Base-by-base conservation (phyloP, 2,113 vertebrate genomes). In the Solenodon paradoxus region DNA sequence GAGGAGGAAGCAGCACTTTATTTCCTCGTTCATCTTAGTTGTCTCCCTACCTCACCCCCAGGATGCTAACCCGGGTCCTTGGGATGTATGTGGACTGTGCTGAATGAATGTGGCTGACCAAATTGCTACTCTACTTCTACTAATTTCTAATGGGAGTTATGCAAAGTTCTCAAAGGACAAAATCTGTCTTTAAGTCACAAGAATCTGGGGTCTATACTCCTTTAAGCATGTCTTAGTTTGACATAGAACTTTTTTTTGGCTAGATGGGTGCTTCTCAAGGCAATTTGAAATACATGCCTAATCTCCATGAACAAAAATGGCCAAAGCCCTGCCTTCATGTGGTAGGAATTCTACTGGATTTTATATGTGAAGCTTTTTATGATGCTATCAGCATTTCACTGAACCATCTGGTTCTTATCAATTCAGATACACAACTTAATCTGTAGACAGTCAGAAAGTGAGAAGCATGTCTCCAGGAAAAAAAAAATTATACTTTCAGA, bases 341-440 rank as follows among this genome's bases (percentile, higher is more conserved):
- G 64, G 81, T 82, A 42, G 16, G n/a, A 47, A 86, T 66, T 92
- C 35, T 61, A 79, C 87, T 69, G 15, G 61, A 57, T 78, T 94
- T 95, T 69, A 55, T 89, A 89, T 5, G 32, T 77, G 94, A 88
- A 80, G 40, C 9, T 82, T 92, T 93, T 68, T 69, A n/a, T 59
- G 49, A 11, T 55, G 28, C 42, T 77, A 49, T 78, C 92, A 90
- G 42, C 88, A 91, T 93, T 92, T 97, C 92, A 90, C 85, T 45
- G 66, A 75, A 47, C 81, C 97, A 96, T 96, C 92, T 97, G 94
- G 49, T 78, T 97, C 90, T 94, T 95, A 97, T 97, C 94, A 94
- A 32, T 68, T 64, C 66, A 74, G 84, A 94, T 85, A 78, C 2
- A 51, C 55, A 94, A 88, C 68, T 96, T 97, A 96, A n/a, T 97